These are phyloP conservation scores for Platanista minor DNA, from an alignment of 2,113 vertebrate genomes.

Conservation along the genomic window DNA sequence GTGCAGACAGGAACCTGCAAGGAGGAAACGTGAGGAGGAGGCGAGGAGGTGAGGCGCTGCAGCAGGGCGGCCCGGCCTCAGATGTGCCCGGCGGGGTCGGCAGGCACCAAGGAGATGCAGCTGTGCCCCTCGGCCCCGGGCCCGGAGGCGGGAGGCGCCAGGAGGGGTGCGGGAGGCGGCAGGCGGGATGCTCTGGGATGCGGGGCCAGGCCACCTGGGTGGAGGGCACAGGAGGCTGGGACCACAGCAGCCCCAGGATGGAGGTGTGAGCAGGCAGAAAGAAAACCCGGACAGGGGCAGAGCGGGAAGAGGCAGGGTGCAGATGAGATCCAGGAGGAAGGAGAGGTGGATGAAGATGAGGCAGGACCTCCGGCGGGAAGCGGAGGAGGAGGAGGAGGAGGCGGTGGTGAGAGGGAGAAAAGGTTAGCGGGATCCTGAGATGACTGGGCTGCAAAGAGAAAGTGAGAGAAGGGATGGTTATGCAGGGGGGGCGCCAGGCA, in stretches of 20 bases:
- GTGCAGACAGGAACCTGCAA: constrained; percentile 75
- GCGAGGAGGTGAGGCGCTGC: constrained; percentile 15
- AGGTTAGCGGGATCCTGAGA: constrained; percentile 74
- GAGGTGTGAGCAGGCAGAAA: constrained; percentile 70
- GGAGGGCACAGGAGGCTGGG: background rate
- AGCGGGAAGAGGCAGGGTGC: constrained; percentile 74
- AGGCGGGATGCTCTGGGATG: constrained; percentile 46
- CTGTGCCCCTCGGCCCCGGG: background rate
- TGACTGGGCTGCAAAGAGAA: constrained; percentile 78
- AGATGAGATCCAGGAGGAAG: constrained; percentile 75
- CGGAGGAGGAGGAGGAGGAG: constrained; percentile 72
- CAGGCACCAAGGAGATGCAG: background rate
- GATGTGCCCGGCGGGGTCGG: background rate
- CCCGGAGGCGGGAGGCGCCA: constrained; percentile 17
- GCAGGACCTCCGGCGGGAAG: constrained; percentile 69
- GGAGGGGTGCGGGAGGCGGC: constrained; percentile 19
- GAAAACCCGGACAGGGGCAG: constrained; percentile 66
- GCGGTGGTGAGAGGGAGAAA: constrained; percentile 74
- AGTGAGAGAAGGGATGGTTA: constrained; percentile 69
- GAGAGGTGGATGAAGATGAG: constrained; percentile 72
- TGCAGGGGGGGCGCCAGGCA: constrained; percentile 72
- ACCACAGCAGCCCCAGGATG: constrained; percentile 27
- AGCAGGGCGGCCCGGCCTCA: constrained; percentile 31
- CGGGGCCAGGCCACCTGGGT: constrained; percentile 27
- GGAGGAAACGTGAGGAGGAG: constrained; percentile 77